Conservation (phyloP, 2,113 vertebrate species). For the Haemorhous mexicanus region DNA sequence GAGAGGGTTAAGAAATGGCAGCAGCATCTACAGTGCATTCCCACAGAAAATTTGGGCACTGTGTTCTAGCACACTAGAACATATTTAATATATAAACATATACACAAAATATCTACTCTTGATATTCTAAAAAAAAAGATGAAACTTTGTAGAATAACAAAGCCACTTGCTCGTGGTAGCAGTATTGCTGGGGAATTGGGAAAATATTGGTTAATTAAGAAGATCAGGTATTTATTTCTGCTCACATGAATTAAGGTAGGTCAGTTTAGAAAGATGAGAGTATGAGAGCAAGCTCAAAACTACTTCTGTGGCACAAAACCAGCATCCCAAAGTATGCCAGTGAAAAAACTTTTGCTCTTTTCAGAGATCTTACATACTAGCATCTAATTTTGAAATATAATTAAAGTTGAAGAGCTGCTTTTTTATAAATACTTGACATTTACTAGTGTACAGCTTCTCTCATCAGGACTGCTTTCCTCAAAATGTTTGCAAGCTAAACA, state of each 20-base stretch:
- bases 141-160: not conserved
- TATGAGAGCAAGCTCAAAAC: not conserved
- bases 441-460: not conserved
- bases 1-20: not conserved
- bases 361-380: not conserved
- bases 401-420: not conserved
- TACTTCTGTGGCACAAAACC: not conserved
- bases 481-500: conserved; percentile 48
- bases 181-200: not conserved
- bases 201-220: not conserved
- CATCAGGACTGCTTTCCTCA: conserved; percentile 28
- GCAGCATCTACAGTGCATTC: not conserved
- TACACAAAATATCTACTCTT: not conserved
- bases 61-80: not conserved
- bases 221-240: not conserved
- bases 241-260: not conserved
- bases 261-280: not conserved
- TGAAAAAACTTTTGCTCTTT: not conserved
- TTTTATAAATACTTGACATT: conserved; percentile 49
- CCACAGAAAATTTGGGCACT: not conserved
- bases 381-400: not conserved
- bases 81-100: not conserved
- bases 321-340: not conserved
- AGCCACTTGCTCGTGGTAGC: not conserved
- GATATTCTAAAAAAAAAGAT: not conserved